Evolutionary conservation across 2,113 vertebrate genomes (phyloP).

Genomic region (Podocnemis expansa): DNA sequence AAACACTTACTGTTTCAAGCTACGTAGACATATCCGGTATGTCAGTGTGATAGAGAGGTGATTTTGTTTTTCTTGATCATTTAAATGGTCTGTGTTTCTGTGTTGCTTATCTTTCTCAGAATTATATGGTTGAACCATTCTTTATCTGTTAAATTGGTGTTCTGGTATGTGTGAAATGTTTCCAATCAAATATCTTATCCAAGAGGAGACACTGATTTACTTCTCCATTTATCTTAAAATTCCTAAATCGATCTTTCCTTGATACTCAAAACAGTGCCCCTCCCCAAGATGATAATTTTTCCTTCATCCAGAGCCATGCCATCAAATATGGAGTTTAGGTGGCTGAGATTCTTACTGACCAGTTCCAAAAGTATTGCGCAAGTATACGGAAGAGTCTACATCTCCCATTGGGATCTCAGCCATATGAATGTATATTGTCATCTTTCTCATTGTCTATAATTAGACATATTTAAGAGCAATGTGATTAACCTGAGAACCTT

Average conservation of each 20-base stretch:
- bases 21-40: not conserved
- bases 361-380: not conserved
- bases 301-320: not conserved
- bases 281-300: not conserved
- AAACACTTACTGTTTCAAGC: not conserved
- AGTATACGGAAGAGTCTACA: not conserved
- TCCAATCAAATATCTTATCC: not conserved
- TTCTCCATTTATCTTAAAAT: not conserved
- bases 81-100: not conserved
- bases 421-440: not conserved
- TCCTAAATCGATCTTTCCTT: not conserved
- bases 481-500: not conserved
- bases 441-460: not conserved
- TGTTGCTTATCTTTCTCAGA: not conserved
- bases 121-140: not conserved
- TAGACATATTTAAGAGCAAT: not conserved
- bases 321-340: not conserved
- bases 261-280: not conserved
- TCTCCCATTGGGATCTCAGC: not conserved
- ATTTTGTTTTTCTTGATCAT: not conserved
- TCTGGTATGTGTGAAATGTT: not conserved
- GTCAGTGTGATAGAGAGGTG: not conserved
- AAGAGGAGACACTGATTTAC: not conserved
- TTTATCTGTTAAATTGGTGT: not conserved
- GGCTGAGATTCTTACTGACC: not conserved